Base-by-base conservation (phyloP, 2,888 invertebrate species). In the Pilophorus perplexus region DNA sequence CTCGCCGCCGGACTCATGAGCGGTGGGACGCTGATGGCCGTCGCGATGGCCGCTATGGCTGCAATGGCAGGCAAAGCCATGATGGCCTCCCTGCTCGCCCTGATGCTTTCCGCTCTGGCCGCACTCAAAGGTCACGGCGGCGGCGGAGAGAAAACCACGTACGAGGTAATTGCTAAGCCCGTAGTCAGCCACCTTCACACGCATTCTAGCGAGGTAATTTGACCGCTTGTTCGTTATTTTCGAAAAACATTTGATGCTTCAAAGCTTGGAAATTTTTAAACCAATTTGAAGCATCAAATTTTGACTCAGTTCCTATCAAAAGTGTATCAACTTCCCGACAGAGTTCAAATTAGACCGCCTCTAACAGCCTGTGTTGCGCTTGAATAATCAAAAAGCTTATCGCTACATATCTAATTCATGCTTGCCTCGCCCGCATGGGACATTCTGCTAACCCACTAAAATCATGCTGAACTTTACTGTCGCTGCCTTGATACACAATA, bases 131-230 rank as follows among this genome's bases (percentile, higher is more conserved):
- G 52, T 12, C 74, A 73, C 14, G 90, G 90, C 74, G 74, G 73
- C 10, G 75, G 72, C 3, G 80, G 81, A 38, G 70, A 71, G 60
- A 79, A 72, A 75, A 86, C 90, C 5, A 90, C 90, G 0, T 91
- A 91, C 74, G 90, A 91, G 78, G 89, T 91, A 68, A 86, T 91
- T 6, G 85, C 89, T 44, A 90, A 90, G 72, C 90, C 90, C 0
- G 80, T 90, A 0, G 89, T 90, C 75, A 83, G 85, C 1, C 85
- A 85, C 73, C 81, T 85, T 2, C 85, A 86, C 73, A 83, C 85
- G 0, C 86, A 88, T 74, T 82, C 82, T 48, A 77, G 80, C 1
- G 85, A 86, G 68, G 86, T 87, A 64, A 62, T 46, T 62, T 16
- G 6, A 28, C 12, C 55, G 33, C 55, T 20, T 38, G 12, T 20